A percentile compares a stretch with the other conserved stretches of the same genome.
phyloP scores from a whole-genome alignment of 2,888 invertebrate genomes.

The Onthophagus sagittarius region DNA sequence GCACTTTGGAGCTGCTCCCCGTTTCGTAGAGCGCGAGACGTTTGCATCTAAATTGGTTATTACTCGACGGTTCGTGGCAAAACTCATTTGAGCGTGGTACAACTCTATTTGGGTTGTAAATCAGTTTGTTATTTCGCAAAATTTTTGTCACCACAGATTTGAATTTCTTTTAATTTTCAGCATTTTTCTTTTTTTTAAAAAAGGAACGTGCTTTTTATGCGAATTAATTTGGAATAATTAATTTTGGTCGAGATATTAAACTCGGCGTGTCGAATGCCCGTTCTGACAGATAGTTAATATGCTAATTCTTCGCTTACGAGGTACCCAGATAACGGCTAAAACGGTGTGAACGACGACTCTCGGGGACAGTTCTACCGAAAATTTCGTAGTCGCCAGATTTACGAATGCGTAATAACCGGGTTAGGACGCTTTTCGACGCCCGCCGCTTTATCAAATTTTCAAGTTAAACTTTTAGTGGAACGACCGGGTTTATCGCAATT shows the following conservation, averaged over 20 bases:
- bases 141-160: not conserved
- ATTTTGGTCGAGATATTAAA: not conserved
- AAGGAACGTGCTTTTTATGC: not conserved
- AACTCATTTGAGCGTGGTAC: not conserved
- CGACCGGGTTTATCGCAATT: not conserved
- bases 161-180: not conserved
- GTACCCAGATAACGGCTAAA: not conserved
- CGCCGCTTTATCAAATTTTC: not conserved
- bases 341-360: not conserved
- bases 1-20: slow-evolving; percentile 4
- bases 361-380: not conserved
- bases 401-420: not conserved
- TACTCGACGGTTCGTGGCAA: slow-evolving; percentile 1
- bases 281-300: not conserved
- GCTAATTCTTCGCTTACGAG: not conserved
- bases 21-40: slow-evolving; percentile 2
- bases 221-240: not conserved
- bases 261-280: slow-evolving; percentile 5
- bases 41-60: slow-evolving; percentile 12
- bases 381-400: slow-evolving; percentile 1
- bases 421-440: not conserved
- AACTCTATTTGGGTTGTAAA: slow-evolving; percentile 13
- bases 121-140: slow-evolving; percentile 10
- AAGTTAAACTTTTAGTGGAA: not conserved
- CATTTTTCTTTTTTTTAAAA: not conserved